These are phyloP conservation scores for Liopterus haemorrhoidalis DNA, from an alignment of 2,888 invertebrate species.

Conservation along the genomic window DNA sequence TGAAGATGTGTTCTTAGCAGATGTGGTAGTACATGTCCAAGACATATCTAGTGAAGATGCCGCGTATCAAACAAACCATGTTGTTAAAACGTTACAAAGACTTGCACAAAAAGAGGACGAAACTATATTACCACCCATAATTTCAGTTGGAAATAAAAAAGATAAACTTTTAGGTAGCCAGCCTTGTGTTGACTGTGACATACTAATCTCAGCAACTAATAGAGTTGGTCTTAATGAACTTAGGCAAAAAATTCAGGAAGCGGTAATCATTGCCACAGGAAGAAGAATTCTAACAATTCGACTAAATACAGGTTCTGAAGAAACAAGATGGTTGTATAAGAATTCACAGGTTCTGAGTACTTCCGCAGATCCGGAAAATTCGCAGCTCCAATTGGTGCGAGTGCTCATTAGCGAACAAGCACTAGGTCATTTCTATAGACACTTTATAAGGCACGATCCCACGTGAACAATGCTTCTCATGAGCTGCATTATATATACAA, in stretches of 20 bases:
- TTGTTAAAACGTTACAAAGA: slow-evolving; percentile 56
- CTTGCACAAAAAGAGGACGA: slow-evolving; percentile 46
- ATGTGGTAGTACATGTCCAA: slow-evolving; percentile 71
- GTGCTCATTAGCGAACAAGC: slow-evolving; percentile 53
- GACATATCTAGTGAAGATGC: slow-evolving; percentile 72
- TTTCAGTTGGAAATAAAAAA: slow-evolving; percentile 70
- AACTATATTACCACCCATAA: slow-evolving; percentile 49
- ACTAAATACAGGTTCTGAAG: slow-evolving; percentile 54
- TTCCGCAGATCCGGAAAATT: slow-evolving; percentile 48
- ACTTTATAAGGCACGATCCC: slow-evolving; percentile 15
- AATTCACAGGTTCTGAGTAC: slow-evolving; percentile 54
- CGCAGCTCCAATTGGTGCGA: slow-evolving; percentile 51
- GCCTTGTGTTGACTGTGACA: slow-evolving; percentile 23
- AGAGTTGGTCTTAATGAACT: slow-evolving; percentile 47
- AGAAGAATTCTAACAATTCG: slow-evolving; percentile 50
- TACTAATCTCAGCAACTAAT: slow-evolving; percentile 11
- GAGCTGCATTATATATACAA: too few species aligned
- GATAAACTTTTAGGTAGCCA: slow-evolving; percentile 54
- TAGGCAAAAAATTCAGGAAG: slow-evolving; percentile 45
- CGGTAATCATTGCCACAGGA: slow-evolving; percentile 50
- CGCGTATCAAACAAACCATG: slow-evolving; percentile 61
- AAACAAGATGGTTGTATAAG: slow-evolving; percentile 59
- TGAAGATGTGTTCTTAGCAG: slow-evolving; percentile 71
- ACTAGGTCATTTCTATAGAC: slow-evolving; percentile 49
- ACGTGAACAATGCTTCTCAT: too few species aligned